Evolutionary conservation across 2,113 vertebrate species (phyloP).

Genomic region (Anhinga anhinga): DNA sequence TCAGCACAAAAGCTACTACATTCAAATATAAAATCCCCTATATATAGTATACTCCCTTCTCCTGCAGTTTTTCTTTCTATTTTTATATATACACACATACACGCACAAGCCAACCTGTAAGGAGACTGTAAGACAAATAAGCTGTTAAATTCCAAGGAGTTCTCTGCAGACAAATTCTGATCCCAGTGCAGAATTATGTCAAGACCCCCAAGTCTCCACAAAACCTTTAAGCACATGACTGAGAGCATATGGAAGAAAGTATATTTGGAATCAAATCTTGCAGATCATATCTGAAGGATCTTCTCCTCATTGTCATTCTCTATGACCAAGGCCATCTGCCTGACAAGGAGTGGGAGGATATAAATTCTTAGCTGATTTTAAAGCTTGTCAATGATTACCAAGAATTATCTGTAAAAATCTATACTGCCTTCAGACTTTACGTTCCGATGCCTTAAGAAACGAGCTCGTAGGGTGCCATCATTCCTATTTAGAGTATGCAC

Average conservation of each 20-base stretch:
- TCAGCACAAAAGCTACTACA: not conserved
- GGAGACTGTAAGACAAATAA: not conserved
- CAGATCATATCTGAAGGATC: conserved; percentile 8
- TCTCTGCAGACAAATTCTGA: not conserved
- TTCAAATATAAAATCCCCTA: not conserved
- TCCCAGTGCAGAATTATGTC: not conserved
- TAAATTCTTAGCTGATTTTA: conserved; percentile 19
- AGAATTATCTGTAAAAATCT: not conserved
- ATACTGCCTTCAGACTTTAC: not conserved
- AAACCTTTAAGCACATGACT: not conserved
- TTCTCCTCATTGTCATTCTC: conserved; percentile 9
- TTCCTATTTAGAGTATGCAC: rapidly evolving
- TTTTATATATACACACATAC: not conserved
- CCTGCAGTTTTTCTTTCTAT: not conserved
- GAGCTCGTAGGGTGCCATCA: not conserved
- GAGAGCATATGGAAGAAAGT: not conserved
- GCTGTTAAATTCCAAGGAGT: not conserved
- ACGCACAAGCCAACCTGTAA: not conserved
- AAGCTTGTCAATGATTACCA: not conserved
- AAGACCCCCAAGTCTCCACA: not conserved
- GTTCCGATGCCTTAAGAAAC: not conserved
- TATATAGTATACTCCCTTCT: not conserved
- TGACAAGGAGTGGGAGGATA: conserved; percentile 29
- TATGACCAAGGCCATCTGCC: conserved; percentile 21
- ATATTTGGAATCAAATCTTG: conserved; percentile 13